Conservation (phyloP, 53 echinoderm and acorn worm species). For the Temnopleurus reevesii region DNA sequence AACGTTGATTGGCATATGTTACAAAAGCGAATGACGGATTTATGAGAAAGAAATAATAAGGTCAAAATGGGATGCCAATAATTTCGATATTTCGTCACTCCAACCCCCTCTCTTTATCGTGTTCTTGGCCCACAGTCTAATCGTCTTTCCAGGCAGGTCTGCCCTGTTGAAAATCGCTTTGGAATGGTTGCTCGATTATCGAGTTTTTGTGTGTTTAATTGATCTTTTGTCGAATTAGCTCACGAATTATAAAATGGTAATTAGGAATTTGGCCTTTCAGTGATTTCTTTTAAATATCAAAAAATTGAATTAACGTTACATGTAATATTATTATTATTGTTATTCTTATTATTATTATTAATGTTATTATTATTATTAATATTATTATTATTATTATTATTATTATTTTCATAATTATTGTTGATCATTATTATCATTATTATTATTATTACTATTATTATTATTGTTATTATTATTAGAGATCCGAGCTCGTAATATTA, state of each 20-base stretch:
- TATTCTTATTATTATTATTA: no score
- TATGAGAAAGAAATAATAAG: neutral
- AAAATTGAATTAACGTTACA: no score
- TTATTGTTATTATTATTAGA: no score
- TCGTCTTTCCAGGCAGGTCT: neutral
- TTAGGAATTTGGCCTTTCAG: neutral
- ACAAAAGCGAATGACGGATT: neutral
- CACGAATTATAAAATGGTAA: neutral
- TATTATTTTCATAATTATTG: no score
- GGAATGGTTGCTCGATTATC: neutral
- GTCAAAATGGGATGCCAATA: neutral
- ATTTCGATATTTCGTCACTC: constrained; percentile 36
- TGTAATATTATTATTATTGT: no score
- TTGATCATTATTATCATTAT: no score
- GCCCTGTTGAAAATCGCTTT: constrained; percentile 4
- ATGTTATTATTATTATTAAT: no score
- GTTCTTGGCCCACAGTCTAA: neutral
- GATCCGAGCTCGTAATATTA: no score
- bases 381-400: no score
- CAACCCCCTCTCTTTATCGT: constrained; percentile 1
- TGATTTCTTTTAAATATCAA: no score
- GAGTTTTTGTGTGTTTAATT: constrained; percentile 35
- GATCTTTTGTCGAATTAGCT: constrained; percentile 42
- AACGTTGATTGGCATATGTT: constrained; percentile 20
- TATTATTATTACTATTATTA: no score